A percentile compares a stretch with the other conserved stretches of the same genome.
Evolutionary conservation across 2,113 vertebrate species (phyloP).

Genomic region (Probosciger aterrimus): DNA sequence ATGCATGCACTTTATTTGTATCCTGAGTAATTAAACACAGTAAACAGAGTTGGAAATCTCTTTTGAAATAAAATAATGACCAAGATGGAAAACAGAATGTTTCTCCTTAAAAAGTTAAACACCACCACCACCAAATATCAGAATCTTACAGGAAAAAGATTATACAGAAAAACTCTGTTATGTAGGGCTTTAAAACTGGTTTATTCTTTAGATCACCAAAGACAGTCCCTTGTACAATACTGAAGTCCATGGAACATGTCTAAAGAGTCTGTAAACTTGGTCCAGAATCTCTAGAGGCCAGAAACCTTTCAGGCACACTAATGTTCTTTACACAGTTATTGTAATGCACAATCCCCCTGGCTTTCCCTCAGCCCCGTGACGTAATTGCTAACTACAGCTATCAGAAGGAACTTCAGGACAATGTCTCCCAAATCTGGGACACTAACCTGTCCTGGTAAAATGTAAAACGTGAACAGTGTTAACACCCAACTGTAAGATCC

Average conservation of each 20-base stretch:
- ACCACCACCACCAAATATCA: neutral
- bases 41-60: neutral
- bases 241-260: neutral
- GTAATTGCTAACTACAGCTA: neutral
- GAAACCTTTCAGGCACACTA: neutral
- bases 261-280: neutral
- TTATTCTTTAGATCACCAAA: neutral
- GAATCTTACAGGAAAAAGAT: neutral
- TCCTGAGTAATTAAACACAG: neutral
- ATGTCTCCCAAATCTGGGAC: neutral
- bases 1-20: neutral
- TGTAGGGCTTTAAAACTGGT: neutral
- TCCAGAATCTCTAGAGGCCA: neutral
- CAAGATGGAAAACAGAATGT: neutral
- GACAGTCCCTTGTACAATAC: neutral
- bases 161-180: neutral
- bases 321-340: neutral
- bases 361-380: neutral
- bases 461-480: neutral
- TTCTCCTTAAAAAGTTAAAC: neutral
- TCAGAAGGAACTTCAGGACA: neutral
- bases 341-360: neutral
- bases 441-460: neutral
- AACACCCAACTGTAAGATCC: neutral
- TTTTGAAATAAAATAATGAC: neutral